Evolutionary conservation across 2,797 vertebrate species (phyloP), one percentile per base, ranked within the genome.

Genomic region (Lemur catta): DNA sequence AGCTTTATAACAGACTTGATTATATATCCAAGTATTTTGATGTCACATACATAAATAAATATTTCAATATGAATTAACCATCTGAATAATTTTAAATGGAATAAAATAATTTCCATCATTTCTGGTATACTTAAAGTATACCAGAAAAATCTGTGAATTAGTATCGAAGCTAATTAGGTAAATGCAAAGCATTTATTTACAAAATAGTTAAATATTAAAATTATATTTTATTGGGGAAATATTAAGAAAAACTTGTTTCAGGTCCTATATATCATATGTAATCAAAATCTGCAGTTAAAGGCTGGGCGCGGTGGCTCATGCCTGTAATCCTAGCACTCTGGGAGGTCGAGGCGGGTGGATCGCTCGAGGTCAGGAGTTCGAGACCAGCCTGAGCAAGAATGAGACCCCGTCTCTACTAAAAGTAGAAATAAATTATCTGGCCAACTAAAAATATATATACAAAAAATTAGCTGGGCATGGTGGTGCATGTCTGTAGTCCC

Each of bases 161-260:
- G n/a, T 86, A 24, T 92, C 75, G 43, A 82, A 93, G 22, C 24
- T 71, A 82, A 91, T 78, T 79, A 91, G 43, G 3, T 93, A 92
- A 86, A 95, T 94, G 10, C 15, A 84, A 74, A 65, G 5, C 52
- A 88, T 84, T 48, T 92, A 72, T n/a, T 52, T 95, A 5, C 28
- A 92, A 82, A 95, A 43, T 85, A 85, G 43, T 92, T 89, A 50
- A 78, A 72, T 92, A 86, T 46, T 90, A 80, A 94, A 94, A 67
- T 94, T 89, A 57, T 76, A 84, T 91, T 90, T 96, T 94, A 46
- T n/a, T 93, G 7, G 52, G 20, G 79, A 95, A 92, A 69, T 89
- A 50, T n/a, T 91, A 93, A 92, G 72, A 52, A 76, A 50, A 76
- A 33, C 5, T 84, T 74, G 35, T 46, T 84, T 90, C 30, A 76